Evolutionary conservation across 2,797 vertebrate species (phyloP).

Genomic region (Channa striata): DNA sequence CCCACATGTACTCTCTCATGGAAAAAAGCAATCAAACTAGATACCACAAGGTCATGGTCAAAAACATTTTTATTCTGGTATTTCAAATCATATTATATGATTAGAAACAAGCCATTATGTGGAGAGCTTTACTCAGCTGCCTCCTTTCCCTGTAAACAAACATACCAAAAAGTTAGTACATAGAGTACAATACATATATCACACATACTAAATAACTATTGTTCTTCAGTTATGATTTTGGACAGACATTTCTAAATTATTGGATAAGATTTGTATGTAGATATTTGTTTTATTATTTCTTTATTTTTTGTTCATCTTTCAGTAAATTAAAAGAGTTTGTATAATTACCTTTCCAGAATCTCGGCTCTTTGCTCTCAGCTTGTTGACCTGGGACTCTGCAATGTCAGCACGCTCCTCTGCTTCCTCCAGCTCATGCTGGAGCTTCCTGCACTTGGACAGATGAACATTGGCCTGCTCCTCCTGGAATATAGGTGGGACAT

Average conservation of each 20-base stretch:
- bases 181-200: background rate
- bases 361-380: constrained; percentile 57
- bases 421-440: constrained; percentile 82
- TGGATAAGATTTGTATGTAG: too few species aligned
- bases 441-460: constrained; percentile 86
- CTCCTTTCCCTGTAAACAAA: constrained; percentile 52
- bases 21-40: too few species aligned
- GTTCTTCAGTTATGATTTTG: too few species aligned
- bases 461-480: constrained; percentile 78
- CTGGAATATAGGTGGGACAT: constrained; percentile 22
- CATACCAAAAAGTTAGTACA: background rate
- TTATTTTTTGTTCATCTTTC: too few species aligned
- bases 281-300: too few species aligned
- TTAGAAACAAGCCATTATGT: background rate
- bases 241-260: too few species aligned
- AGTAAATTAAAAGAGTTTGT: too few species aligned
- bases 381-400: constrained; percentile 58
- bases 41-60: background rate
- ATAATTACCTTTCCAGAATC: constrained; percentile 60
- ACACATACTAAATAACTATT: too few species aligned
- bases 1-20: too few species aligned
- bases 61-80: constrained; percentile 23
- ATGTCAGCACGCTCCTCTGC: constrained; percentile 60
- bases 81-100: constrained; percentile 70
- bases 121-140: constrained; percentile 57